Conservation (phyloP, 2,113 vertebrate genomes). For the Lynx canadensis region DNA sequence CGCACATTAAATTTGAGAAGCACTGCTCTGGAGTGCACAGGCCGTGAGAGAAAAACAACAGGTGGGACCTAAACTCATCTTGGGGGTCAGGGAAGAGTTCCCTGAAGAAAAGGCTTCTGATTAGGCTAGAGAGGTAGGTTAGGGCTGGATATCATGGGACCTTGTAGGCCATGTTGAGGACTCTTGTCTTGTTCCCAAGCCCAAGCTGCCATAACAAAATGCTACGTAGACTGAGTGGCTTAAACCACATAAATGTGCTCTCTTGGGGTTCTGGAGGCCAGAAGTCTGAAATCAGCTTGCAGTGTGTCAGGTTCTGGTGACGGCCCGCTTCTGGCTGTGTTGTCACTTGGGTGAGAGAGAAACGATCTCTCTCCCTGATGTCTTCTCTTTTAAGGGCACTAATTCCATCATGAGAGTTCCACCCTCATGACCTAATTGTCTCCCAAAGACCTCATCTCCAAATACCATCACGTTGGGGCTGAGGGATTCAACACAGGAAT, state of each 20-base stretch:
- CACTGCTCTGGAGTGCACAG: neutral
- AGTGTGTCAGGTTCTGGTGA: neutral
- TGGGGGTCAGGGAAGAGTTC: neutral
- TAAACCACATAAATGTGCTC: neutral
- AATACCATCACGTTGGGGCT: neutral
- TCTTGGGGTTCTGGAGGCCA: neutral
- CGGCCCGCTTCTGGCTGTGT: neutral
- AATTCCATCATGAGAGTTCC: neutral
- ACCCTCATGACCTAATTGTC: neutral
- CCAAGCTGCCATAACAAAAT: neutral
- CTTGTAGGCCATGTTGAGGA: neutral
- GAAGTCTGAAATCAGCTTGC: neutral
- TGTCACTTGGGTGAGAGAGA: neutral
- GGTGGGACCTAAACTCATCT: neutral
- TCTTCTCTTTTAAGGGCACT: neutral
- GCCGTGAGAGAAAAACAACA: slow-evolving; percentile 40
- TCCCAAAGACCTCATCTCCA: neutral
- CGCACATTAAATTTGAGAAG: neutral
- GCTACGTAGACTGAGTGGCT: neutral
- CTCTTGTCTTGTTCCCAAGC: neutral
- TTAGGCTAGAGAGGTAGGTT: neutral
- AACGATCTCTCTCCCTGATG: neutral
- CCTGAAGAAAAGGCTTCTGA: neutral
- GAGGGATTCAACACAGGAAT: neutral
- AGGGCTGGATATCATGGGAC: neutral